Conservation (phyloP, 2,113 vertebrate species). For the Lutjanus erythropterus region DNA sequence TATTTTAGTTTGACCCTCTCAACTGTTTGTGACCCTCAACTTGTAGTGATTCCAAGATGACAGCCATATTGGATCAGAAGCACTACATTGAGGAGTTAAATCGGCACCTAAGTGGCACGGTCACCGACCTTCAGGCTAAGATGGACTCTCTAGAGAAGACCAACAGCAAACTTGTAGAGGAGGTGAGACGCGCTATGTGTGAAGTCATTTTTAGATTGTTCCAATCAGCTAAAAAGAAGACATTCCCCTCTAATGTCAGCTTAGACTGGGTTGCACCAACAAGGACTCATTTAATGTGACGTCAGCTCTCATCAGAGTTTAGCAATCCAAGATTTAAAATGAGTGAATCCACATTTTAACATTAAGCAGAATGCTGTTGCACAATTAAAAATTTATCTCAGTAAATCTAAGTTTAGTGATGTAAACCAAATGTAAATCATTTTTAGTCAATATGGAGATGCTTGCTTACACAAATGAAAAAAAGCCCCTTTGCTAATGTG, state of each 20-base stretch:
- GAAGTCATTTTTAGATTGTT: background rate
- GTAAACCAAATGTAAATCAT: no score
- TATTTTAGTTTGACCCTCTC: background rate
- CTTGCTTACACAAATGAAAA: no score
- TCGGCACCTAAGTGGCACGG: conserved; percentile 94
- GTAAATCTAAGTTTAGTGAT: no score
- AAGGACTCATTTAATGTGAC: no score
- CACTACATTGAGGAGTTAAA: conserved; percentile 99
- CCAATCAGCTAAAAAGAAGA: background rate
- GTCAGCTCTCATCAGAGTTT: no score
- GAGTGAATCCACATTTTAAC: no score
- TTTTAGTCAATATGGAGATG: no score
- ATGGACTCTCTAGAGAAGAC: conserved; percentile 97
- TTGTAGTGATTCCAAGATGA: conserved; percentile 90
- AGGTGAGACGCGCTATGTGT: conserved; percentile 85
- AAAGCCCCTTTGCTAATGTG: no score
- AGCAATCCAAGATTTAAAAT: no score
- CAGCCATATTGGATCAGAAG: conserved; percentile 97
- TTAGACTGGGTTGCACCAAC: no score
- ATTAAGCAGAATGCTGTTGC: no score
- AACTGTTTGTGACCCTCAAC: background rate
- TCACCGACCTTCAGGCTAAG: conserved; percentile 97
- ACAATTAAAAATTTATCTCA: no score
- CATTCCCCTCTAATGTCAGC: background rate
- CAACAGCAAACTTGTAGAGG: conserved; percentile 96